Evolutionary conservation across 2,113 vertebrate genomes (phyloP), one percentile per base, ranked within the genome.

Genomic region (Cephalophus harveyi): DNA sequence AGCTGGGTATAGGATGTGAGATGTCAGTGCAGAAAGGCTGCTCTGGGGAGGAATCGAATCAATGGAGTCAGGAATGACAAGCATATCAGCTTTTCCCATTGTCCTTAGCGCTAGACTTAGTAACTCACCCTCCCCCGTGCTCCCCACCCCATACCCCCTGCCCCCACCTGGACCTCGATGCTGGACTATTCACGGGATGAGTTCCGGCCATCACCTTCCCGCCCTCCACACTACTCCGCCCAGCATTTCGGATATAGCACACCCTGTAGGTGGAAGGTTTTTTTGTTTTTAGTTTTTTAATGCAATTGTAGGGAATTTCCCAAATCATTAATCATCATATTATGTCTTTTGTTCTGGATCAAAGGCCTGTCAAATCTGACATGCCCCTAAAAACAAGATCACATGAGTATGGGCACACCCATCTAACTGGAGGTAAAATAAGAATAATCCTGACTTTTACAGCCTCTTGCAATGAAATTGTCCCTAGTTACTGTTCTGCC

Each of bases 401-500:
- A 3, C 4, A 16, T 1, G 25, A 17, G 25, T 36, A 21, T 19
- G 78, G 59, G 27, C 6, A 21, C n/a, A 23, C 54, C 64, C 30
- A 10, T 15, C 48, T 55, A 48, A 82, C 27, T 4, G 54, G 25
- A 52, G 30, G 23, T 82, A 90, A 59, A 96, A 76, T 28, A 25
- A 67, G 28, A 89, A 40, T 19, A 36, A 33, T 50, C 15, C 21
- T 88, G 54, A 76, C n/a, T 84, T 52, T 64, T 25, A 28, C 17
- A 76, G 52, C 43, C 64, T 97, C 62, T 85, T 48, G n/a, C 94
- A 67, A 11, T 36, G 67, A 19, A 76, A 76, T 81, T 48, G n/a
- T 95, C 94, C 97, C 81, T 96, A 59, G 87, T 95, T 95, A 95
- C 98, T 98, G 95, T 97, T 98, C 95, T 97, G 95, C 85, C 81